phyloP scores from a whole-genome alignment of 2,888 invertebrate species.

The Pyrgus malvae region DNA sequence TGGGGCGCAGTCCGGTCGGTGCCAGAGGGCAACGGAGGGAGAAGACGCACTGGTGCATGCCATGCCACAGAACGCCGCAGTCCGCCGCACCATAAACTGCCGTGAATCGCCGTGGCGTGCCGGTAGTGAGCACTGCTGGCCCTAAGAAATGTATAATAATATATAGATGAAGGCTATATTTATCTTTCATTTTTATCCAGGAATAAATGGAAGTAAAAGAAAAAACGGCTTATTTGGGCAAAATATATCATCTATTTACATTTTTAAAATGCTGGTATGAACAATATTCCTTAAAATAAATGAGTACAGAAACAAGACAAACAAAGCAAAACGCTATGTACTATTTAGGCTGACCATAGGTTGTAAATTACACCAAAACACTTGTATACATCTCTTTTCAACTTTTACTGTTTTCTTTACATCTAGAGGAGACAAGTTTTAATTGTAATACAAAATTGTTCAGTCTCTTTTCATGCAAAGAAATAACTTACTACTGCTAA shows the following conservation, averaged over 20 bases:
- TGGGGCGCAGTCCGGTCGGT: too few relatives aligned
- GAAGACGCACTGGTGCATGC: too few relatives aligned
- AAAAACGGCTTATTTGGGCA: constrained; percentile 61
- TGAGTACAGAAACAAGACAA: constrained; percentile 65
- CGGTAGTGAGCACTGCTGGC: too few relatives aligned
- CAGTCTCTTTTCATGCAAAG: constrained; percentile 25
- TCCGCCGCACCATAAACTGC: too few relatives aligned
- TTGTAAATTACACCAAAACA: constrained; percentile 35
- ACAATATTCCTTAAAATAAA: constrained; percentile 72
- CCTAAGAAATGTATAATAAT: neutral
- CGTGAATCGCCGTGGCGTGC: too few relatives aligned
- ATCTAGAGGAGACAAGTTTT: constrained; percentile 15
- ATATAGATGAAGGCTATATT: too few relatives aligned
- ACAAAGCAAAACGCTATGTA: constrained; percentile 44
- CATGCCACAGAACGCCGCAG: too few relatives aligned
- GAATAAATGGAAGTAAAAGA: constrained; percentile 22
- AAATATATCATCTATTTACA: constrained; percentile 81
- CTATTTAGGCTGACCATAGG: constrained; percentile 45
- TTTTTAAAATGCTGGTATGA: constrained; percentile 76
- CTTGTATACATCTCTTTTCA: neutral
- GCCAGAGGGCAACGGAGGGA: too few relatives aligned
- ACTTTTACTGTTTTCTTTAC: constrained; percentile 2
- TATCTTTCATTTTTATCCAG: too few relatives aligned
- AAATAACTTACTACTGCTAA: constrained; percentile 13
- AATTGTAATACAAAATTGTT: constrained; percentile 19